A percentile compares a stretch with the other conserved stretches of the same genome.
These are phyloP conservation scores for Odocoileus virginianus DNA, from an alignment of 2,113 vertebrate species.

Conservation along the genomic window DNA sequence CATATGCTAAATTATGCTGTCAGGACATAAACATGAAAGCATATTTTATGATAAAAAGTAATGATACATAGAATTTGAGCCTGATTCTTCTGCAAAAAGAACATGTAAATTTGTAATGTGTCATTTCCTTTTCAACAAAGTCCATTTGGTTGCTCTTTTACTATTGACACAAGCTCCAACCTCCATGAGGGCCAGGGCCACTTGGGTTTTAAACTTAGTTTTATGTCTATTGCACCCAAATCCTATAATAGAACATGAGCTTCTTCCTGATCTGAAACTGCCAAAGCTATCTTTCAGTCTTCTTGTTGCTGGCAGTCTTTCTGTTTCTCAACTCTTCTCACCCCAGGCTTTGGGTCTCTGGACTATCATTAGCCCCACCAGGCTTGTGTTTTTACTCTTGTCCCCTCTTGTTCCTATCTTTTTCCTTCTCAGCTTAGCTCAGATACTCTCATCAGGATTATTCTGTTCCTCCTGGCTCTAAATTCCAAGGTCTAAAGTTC, in stretches of 20 bases:
- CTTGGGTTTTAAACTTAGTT: neutral
- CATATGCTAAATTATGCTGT: constrained; percentile 27
- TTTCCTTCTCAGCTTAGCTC: neutral
- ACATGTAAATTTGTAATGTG: neutral
- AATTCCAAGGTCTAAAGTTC: neutral
- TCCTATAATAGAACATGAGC: neutral
- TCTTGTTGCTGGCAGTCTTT: neutral
- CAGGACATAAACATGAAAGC: constrained; percentile 19
- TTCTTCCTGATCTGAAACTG: neutral
- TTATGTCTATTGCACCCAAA: neutral
- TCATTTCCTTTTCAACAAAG: constrained; percentile 9
- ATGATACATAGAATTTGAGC: constrained; percentile 39
- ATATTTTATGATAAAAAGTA: constrained; percentile 46
- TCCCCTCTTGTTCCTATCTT: neutral
- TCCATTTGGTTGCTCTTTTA: neutral
- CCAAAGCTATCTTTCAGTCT: neutral
- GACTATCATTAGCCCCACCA: neutral
- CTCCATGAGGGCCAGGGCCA: neutral
- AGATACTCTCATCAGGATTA: neutral
- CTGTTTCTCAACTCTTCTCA: neutral
- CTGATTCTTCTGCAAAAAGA: constrained; percentile 18
- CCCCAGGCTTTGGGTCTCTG: neutral
- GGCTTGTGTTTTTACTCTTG: neutral
- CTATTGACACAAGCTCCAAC: neutral
- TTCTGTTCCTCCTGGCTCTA: neutral